phyloP scores from a whole-genome alignment of 2,113 vertebrate genomes.

The Anhinga rufa region DNA sequence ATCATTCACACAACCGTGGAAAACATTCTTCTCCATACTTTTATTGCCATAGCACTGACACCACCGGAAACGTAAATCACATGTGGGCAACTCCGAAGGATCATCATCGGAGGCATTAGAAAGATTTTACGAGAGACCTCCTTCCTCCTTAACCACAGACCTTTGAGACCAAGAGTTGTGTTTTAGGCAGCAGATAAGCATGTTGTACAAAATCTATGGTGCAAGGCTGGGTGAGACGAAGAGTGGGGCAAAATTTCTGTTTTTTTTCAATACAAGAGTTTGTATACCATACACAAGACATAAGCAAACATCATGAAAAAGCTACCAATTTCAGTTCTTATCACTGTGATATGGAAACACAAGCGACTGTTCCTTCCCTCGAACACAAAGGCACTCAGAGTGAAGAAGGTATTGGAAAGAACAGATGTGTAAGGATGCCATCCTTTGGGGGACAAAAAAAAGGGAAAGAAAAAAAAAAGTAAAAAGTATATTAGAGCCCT shows the following conservation, averaged over 20 bases:
- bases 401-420: neutral
- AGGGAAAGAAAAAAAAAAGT: neutral
- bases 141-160: neutral
- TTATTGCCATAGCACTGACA: neutral
- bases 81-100: neutral
- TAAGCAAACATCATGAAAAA: neutral
- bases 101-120: neutral
- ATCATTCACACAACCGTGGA: neutral
- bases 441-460: rapidly evolving
- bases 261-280: neutral
- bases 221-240: neutral
- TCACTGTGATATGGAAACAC: neutral
- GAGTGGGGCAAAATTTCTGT: neutral
- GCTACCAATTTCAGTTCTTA: neutral
- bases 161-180: neutral
- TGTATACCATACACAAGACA: neutral
- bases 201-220: neutral
- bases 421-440: neutral
- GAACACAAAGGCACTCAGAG: neutral
- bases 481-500: neutral
- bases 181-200: neutral
- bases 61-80: neutral
- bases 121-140: neutral
- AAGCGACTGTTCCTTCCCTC: neutral
- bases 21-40: neutral